A percentile compares a stretch with the other conserved stretches of the same genome.
Evolutionary conservation across 2,797 vertebrate species (phyloP).

Genomic region (Danio albolineatus): DNA sequence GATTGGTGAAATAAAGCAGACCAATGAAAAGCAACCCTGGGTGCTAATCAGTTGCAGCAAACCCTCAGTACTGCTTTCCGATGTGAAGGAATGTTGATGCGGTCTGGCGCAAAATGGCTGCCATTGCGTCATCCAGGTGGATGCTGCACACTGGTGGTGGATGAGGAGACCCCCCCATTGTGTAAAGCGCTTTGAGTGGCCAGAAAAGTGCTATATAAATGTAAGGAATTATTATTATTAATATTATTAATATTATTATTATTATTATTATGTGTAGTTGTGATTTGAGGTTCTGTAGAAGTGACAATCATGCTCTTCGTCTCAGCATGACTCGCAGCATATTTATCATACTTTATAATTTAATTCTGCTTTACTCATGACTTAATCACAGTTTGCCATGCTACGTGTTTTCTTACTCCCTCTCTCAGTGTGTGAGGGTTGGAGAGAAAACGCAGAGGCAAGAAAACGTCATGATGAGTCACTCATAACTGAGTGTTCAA

Average conservation of each 20-base stretch:
- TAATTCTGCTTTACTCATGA: background rate
- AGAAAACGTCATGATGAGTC: background rate
- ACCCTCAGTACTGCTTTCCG: background rate
- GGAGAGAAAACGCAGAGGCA: background rate
- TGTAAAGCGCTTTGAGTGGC: too few relatives aligned
- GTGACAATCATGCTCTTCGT: background rate
- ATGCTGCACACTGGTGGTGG: too few relatives aligned
- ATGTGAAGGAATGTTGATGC: background rate
- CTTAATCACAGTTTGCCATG: background rate
- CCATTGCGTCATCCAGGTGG: too few relatives aligned
- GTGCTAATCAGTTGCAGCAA: background rate
- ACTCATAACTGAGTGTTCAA: conserved; percentile 3
- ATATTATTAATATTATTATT: too few relatives aligned
- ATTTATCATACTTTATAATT: background rate
- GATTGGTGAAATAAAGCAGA: background rate
- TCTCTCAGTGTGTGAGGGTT: background rate
- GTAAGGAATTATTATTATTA: too few relatives aligned
- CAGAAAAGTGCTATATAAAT: too few relatives aligned
- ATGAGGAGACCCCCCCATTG: too few relatives aligned
- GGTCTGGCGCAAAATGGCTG: too few relatives aligned
- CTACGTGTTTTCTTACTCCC: background rate
- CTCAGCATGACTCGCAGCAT: background rate
- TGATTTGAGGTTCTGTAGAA: background rate
- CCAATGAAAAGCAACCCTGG: background rate
- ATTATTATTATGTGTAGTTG: too few relatives aligned